Conservation (phyloP, 2,797 vertebrate species). For the Sphaeramia orbicularis region DNA sequence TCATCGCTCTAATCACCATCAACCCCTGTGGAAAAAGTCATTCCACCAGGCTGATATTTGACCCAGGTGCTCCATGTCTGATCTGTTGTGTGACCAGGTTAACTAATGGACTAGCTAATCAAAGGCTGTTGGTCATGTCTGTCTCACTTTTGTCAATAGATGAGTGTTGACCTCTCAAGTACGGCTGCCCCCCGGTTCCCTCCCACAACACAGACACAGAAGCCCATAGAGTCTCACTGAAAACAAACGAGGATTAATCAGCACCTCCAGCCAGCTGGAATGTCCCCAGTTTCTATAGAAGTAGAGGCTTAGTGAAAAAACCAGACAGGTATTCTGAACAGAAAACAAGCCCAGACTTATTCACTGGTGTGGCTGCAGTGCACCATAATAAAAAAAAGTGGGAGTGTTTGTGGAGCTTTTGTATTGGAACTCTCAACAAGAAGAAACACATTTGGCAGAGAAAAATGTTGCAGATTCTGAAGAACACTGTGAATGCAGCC, state of each 20-base stretch:
- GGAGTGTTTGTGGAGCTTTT: slow-evolving; percentile 55
- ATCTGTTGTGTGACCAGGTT: slow-evolving; percentile 56
- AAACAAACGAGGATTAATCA: slow-evolving; percentile 73
- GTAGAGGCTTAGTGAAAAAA: slow-evolving; percentile 63
- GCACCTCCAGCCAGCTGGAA: slow-evolving; percentile 76
- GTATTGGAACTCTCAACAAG: slow-evolving; percentile 19
- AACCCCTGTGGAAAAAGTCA: slow-evolving; percentile 17
- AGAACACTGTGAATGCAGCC: slow-evolving; percentile 16
- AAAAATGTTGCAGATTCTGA: slow-evolving; percentile 25
- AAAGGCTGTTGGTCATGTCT: slow-evolving; percentile 58
- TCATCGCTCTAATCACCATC: slow-evolving; percentile 6
- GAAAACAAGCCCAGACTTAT: slow-evolving; percentile 80
- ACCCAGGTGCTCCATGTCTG: slow-evolving; percentile 46
- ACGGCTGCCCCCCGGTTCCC: slow-evolving; percentile 17
- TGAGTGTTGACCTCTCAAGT: slow-evolving; percentile 63
- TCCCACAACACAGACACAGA: slow-evolving; percentile 38
- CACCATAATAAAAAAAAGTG: slow-evolving; percentile 40
- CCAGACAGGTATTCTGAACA: slow-evolving; percentile 70
- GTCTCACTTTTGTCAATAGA: slow-evolving; percentile 66
- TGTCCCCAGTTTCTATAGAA: slow-evolving; percentile 76
- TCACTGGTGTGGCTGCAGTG: slow-evolving; percentile 42
- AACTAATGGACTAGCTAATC: slow-evolving; percentile 72
- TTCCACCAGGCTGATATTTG: slow-evolving; percentile 37
- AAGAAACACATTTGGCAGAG: slow-evolving; percentile 33
- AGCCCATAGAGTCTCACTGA: slow-evolving; percentile 35